phyloP scores from a whole-genome alignment of 37 sponge, comb jelly and placozoan genomes.

The Dysidea cf. avara region DNA sequence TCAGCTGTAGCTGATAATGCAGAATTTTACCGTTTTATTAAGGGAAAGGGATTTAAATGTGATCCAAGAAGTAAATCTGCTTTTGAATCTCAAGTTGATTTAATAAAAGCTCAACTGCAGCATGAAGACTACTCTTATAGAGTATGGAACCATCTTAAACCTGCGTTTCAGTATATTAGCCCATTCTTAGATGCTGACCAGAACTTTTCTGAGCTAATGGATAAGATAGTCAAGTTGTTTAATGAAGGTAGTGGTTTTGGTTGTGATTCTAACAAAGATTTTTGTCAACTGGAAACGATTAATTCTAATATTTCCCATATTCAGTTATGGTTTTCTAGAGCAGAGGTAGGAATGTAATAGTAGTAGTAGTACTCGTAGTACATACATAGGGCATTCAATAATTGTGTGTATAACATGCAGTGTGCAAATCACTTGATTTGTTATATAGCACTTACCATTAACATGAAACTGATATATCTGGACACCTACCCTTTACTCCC shows the following conservation, averaged over 20 bases:
- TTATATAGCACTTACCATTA: too few species aligned
- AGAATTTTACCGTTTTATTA: slow-evolving; percentile 45
- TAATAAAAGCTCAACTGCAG: slow-evolving; percentile 72
- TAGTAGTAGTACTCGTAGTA: too few species aligned
- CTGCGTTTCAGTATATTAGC: slow-evolving; percentile 38
- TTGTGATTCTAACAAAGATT: slow-evolving; percentile 3
- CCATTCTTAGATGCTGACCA: slow-evolving; percentile 52
- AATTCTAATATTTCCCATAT: slow-evolving; percentile 46
- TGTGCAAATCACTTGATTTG: too few species aligned
- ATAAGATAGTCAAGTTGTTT: slow-evolving; percentile 25
- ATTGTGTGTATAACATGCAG: too few species aligned
- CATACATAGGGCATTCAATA: too few species aligned
- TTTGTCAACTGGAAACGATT: slow-evolving; percentile 65
- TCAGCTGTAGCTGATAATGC: slow-evolving; percentile 32
- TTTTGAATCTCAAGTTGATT: slow-evolving; percentile 48
- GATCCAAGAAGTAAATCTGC: slow-evolving; percentile 24
- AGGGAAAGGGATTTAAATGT: not conserved
- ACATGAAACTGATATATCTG: too few species aligned
- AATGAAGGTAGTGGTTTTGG: slow-evolving; percentile 23
- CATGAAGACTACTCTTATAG: slow-evolving; percentile 76
- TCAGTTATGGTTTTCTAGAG: slow-evolving; percentile 50
- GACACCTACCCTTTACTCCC: too few species aligned
- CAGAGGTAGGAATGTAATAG: too few species aligned
- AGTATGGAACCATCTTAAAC: slow-evolving; percentile 58
- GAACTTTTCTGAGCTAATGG: slow-evolving; percentile 52